These are phyloP conservation scores for Acanthurus lineatus DNA, from an alignment of 2,797 vertebrate genomes.

Conservation along the genomic window DNA sequence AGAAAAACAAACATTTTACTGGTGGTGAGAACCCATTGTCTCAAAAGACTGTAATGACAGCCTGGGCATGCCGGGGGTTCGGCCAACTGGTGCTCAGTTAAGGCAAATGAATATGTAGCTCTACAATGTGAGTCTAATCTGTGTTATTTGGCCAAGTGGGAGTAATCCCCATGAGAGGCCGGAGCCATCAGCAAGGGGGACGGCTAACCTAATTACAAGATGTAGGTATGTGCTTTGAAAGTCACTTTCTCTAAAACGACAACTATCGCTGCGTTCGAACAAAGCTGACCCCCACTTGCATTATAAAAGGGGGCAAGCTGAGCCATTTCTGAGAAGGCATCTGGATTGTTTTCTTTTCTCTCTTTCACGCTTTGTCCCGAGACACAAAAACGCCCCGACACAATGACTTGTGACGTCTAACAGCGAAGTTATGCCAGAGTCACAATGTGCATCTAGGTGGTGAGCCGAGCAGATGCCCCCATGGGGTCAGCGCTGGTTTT, in stretches of 20 bases:
- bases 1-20: slow-evolving; percentile 30
- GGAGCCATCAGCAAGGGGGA: slow-evolving; percentile 29
- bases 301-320: slow-evolving; percentile 66
- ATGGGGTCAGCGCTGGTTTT: slow-evolving; percentile 71
- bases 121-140: slow-evolving; percentile 32
- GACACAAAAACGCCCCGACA: slow-evolving; percentile 73
- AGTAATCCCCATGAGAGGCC: slow-evolving; percentile 35
- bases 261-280: slow-evolving; percentile 51
- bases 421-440: slow-evolving; percentile 72
- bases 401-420: slow-evolving; percentile 79
- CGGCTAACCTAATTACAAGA: slow-evolving; percentile 73
- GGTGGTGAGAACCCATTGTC: slow-evolving; percentile 44
- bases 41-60: slow-evolving; percentile 49
- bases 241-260: slow-evolving; percentile 60
- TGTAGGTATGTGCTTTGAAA: slow-evolving; percentile 71
- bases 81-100: slow-evolving; percentile 31
- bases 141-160: slow-evolving; percentile 41
- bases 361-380: slow-evolving; percentile 75
- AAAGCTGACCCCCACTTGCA: slow-evolving; percentile 71
- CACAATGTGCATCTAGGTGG: slow-evolving; percentile 78
- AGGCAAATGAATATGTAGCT: slow-evolving; percentile 31
- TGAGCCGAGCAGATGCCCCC: slow-evolving; percentile 61
- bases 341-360: slow-evolving; percentile 78
- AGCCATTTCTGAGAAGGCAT: slow-evolving; percentile 68
- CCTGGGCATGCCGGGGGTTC: not conserved